Conservation (phyloP, 2,113 vertebrate genomes). For the Trogon surrucura region DNA sequence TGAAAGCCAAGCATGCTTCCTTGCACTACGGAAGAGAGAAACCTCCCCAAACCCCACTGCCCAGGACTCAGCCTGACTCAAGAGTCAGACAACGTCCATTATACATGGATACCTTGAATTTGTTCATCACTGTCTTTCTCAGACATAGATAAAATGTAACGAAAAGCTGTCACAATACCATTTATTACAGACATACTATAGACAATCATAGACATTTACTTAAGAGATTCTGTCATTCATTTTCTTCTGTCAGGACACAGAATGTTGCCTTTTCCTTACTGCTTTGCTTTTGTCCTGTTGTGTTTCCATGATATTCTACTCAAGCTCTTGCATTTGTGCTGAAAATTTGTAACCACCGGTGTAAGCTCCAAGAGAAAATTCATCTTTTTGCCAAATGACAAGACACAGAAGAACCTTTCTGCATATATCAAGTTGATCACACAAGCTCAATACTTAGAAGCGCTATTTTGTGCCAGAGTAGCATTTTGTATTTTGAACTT, state of each 20-base stretch:
- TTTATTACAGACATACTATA: background rate
- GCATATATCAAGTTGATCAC: background rate
- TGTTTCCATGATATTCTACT: background rate
- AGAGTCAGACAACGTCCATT: accelerated
- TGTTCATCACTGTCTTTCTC: background rate
- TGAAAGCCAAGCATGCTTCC: background rate
- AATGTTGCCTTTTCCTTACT: background rate
- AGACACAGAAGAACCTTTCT: background rate
- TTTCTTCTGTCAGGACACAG: background rate
- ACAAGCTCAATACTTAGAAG: background rate
- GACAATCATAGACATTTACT: background rate
- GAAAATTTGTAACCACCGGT: conserved; percentile 7
- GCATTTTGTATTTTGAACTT: background rate
- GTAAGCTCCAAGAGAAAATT: background rate
- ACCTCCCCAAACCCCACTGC: background rate
- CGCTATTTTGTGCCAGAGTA: background rate
- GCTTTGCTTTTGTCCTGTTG: background rate
- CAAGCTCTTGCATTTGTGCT: background rate
- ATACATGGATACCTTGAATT: background rate
- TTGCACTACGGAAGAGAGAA: background rate
- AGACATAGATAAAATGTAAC: background rate
- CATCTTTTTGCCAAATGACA: background rate
- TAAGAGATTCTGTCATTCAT: accelerated
- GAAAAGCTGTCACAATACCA: background rate
- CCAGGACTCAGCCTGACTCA: background rate